These are phyloP conservation scores for Chorisops tibialis DNA, from an alignment of 2,888 invertebrate species.

Conservation along the genomic window DNA sequence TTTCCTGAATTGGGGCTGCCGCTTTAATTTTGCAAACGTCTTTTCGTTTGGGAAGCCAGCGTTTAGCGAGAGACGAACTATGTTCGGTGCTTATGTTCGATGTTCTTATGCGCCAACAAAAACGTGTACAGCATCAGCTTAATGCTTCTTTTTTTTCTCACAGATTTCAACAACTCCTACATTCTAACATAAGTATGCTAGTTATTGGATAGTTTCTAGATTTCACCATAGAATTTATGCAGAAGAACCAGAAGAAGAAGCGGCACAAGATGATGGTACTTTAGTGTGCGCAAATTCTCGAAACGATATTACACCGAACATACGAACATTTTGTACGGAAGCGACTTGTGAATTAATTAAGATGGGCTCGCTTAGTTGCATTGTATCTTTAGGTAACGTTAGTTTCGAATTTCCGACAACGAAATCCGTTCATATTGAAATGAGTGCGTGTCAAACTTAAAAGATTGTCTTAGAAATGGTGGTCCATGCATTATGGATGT, in stretches of 20 bases:
- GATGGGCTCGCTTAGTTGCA: conserved; percentile 6
- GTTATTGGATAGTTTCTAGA: no score
- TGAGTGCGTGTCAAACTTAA: conserved; percentile 4
- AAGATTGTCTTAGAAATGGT: no score
- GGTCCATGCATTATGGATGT: no score
- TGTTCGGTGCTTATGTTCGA: no score
- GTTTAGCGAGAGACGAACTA: not conserved
- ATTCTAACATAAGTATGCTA: no score
- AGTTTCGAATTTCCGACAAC: not conserved
- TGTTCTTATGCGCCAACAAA: conserved; percentile 2
- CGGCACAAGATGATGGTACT: not conserved
- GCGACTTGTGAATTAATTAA: conserved; percentile 19
- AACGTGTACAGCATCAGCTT: not conserved
- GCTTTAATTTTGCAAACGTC: no score
- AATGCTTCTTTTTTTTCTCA: no score
- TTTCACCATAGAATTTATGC: no score
- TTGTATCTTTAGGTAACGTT: not conserved
- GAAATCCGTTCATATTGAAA: conserved; percentile 12
- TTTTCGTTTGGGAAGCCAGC: not conserved
- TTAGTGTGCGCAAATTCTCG: no score
- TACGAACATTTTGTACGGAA: not conserved
- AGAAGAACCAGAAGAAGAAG: no score
- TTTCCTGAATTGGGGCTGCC: no score
- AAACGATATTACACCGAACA: not conserved
- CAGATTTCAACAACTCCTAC: no score